These are phyloP conservation scores for Adelphocoris suturalis DNA, from an alignment of 2,888 invertebrate species.

Conservation along the genomic window DNA sequence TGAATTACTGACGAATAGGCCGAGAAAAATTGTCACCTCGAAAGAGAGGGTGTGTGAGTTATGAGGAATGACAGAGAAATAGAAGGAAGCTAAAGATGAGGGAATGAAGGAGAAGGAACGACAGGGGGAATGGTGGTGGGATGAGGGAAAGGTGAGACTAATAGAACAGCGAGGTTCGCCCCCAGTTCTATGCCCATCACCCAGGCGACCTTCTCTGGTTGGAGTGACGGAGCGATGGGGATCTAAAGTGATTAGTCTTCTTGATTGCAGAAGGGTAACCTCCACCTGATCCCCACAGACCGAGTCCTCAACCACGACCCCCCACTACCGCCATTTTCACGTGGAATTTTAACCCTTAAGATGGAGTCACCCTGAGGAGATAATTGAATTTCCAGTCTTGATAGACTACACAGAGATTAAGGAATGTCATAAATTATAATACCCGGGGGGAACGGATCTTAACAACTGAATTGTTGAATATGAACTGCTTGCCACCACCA, in stretches of 20 bases:
- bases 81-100: neutral
- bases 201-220: neutral
- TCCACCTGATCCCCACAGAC: slow-evolving; percentile 44
- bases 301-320: slow-evolving; percentile 8
- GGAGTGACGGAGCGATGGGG: slow-evolving; percentile 33
- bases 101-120: neutral
- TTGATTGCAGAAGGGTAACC: slow-evolving; percentile 46
- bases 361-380: neutral
- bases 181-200: neutral
- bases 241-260: slow-evolving; percentile 55
- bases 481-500: too few species aligned
- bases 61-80: neutral
- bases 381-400: slow-evolving; percentile 2
- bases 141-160: neutral
- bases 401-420: neutral
- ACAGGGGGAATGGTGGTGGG: neutral
- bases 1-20: neutral
- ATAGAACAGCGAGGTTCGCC: slow-evolving; percentile 24
- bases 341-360: neutral
- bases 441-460: too few species aligned
- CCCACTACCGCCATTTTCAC: neutral
- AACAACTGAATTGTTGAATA: too few species aligned
- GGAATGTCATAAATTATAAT: too few species aligned
- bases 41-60: neutral
- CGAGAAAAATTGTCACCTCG: neutral